Percentiles rank a stretch among this genome's conserved stretches.
Conservation (phyloP, 2,113 vertebrate species). For the Mellivora capensis region DNA sequence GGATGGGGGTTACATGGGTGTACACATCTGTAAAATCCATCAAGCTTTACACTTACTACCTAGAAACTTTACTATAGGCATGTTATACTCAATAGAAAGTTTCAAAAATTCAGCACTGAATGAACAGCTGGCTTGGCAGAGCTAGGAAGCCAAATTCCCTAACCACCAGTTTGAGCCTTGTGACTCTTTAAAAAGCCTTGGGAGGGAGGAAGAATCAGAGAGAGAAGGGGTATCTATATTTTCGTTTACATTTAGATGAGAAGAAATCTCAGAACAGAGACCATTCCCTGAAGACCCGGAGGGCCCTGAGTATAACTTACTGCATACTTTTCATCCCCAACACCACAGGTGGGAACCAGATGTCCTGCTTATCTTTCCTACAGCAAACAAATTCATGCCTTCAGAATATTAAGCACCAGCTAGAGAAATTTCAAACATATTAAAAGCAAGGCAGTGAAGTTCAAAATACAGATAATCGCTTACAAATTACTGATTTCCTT, state of each 20-base stretch:
- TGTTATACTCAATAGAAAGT: neutral
- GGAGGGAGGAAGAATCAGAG: neutral
- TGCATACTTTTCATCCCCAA: conserved; percentile 74
- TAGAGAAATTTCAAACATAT: conserved; percentile 79
- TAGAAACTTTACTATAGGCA: neutral
- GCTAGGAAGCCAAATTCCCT: conserved; percentile 50
- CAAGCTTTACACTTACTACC: neutral
- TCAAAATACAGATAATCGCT: conserved; percentile 83
- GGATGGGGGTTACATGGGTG: neutral
- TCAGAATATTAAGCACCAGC: conserved; percentile 81
- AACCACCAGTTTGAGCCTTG: conserved; percentile 43
- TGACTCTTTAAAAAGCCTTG: conserved; percentile 51
- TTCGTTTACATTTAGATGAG: conserved; percentile 74
- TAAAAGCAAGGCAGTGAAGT: conserved; percentile 75
- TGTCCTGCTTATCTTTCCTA: conserved; percentile 81
- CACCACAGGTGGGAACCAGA: conserved; percentile 83
- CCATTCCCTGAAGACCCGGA: conserved; percentile 64
- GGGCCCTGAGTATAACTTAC: conserved; percentile 73
- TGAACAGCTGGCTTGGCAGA: neutral
- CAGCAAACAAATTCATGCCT: conserved; percentile 76
- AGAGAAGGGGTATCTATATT: conserved; percentile 25
- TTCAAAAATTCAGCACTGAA: neutral
- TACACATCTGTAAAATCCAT: neutral
- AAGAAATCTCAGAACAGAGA: conserved; percentile 68
- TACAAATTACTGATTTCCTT: conserved; percentile 81